Percentiles rank a stretch among this genome's conserved stretches.
Evolutionary conservation across 2,888 invertebrate genomes (phyloP).

Genomic region (Panopea generosa): DNA sequence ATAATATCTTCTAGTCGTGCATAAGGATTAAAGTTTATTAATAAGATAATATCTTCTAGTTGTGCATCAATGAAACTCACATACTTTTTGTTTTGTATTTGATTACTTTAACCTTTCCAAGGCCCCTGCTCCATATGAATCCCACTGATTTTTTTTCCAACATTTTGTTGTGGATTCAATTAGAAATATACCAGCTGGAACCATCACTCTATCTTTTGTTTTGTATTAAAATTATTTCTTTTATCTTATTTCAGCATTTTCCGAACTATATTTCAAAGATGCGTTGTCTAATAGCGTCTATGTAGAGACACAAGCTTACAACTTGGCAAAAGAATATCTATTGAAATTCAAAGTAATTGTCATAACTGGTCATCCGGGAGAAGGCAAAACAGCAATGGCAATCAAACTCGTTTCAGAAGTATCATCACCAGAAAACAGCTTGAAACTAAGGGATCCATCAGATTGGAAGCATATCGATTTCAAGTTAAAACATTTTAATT

Average conservation of each 20-base stretch:
- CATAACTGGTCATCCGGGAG: conserved; percentile 47
- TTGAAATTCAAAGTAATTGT: conserved; percentile 19
- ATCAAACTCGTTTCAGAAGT: conserved; percentile 17
- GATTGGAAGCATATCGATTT: conserved; percentile 51
- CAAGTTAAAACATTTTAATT: conserved; percentile 9
- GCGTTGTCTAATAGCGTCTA: conserved; percentile 16
- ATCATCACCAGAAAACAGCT: conserved; percentile 10
- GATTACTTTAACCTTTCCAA: too few relatives aligned
- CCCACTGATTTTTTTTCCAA: too few relatives aligned
- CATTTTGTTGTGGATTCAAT: too few relatives aligned
- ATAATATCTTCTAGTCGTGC: too few relatives aligned
- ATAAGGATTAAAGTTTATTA: too few relatives aligned
- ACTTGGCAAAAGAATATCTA: conserved; percentile 23
- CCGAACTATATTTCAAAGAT: conserved; percentile 33
- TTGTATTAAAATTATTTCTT: too few relatives aligned
- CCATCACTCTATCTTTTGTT: too few relatives aligned
- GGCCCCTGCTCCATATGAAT: too few relatives aligned
- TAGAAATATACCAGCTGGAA: too few relatives aligned
- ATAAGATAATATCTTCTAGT: too few relatives aligned
- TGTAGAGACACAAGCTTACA: conserved; percentile 29
- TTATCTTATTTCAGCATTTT: conserved; percentile 35
- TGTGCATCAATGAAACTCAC: too few relatives aligned
- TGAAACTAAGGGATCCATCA: conserved; percentile 27
- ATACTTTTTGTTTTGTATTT: too few relatives aligned
- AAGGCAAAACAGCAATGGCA: conserved; percentile 53